phyloP scores from a whole-genome alignment of 92 coral and sea anemone species.

The Hydrozoanthus gracilis region DNA sequence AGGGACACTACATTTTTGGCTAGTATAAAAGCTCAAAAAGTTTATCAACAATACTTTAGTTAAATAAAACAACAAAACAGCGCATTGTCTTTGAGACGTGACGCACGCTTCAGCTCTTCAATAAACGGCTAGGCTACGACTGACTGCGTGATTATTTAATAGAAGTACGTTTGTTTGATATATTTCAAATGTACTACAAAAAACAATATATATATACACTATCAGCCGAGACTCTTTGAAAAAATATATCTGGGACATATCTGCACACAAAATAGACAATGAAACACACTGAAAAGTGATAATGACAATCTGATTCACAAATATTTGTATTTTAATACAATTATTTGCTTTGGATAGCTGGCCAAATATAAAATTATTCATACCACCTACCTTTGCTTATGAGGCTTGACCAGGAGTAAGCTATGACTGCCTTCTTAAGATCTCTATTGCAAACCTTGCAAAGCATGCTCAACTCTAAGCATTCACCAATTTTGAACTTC shows the following conservation, averaged over 20 bases:
- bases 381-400: not conserved
- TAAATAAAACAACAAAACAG: no score
- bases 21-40: no score
- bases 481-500: not conserved
- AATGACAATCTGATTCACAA: slow-evolving; percentile 6
- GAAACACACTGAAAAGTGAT: slow-evolving; percentile 15
- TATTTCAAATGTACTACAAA: no score
- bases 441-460: not conserved
- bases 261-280: slow-evolving; percentile 25
- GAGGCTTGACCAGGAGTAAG: not conserved
- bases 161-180: no score
- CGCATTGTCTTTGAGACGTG: no score
- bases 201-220: slow-evolving; percentile 15
- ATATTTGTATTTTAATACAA: not conserved
- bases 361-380: not conserved
- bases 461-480: not conserved
- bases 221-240: slow-evolving; percentile 23
- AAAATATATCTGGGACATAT: slow-evolving; percentile 21
- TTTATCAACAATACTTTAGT: no score
- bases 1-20: no score
- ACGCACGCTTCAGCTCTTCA: no score
- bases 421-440: not conserved
- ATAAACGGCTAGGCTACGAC: no score
- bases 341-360: slow-evolving; percentile 8
- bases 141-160: no score